These are phyloP conservation scores for Bellardia bayeri DNA, from an alignment of 2,888 invertebrate species.

Conservation along the genomic window DNA sequence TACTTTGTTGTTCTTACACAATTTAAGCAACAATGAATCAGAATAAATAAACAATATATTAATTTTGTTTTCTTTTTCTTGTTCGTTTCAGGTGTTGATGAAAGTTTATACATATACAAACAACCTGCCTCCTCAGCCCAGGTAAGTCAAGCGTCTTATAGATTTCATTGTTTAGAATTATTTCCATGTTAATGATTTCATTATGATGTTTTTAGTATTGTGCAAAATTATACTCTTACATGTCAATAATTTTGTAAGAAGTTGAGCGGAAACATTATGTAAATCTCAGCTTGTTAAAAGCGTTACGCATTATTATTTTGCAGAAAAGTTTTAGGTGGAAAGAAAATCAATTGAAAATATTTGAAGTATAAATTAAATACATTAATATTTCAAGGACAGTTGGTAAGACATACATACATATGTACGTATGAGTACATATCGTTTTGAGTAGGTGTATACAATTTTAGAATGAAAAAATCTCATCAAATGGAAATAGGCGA, in stretches of 20 bases:
- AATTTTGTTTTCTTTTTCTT: not conserved
- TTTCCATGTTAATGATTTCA: not conserved
- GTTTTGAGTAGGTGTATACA: too few relatives aligned
- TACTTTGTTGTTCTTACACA: not conserved
- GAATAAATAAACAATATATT: constrained; percentile 4
- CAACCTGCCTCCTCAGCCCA: not conserved
- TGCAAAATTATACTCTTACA: not conserved
- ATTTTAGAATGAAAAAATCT: too few relatives aligned
- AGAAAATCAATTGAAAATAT: not conserved
- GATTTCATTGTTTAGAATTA: constrained; percentile 16
- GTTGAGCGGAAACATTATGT: constrained; percentile 6
- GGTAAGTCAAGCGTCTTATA: not conserved
- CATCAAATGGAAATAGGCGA: too few relatives aligned
- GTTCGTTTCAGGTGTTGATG: not conserved
- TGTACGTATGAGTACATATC: too few relatives aligned
- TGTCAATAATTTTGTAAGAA: not conserved
- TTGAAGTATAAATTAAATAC: not conserved
- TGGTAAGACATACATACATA: too few relatives aligned
- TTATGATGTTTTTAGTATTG: not conserved
- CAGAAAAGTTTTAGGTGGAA: not conserved
- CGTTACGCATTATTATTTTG: not conserved
- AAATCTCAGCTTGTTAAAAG: not conserved
- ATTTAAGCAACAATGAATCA: not conserved
- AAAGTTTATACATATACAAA: not conserved
- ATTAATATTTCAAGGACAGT: not conserved